Base-by-base conservation (phyloP, 2,888 invertebrate species). In the Oscheius onirici region DNA sequence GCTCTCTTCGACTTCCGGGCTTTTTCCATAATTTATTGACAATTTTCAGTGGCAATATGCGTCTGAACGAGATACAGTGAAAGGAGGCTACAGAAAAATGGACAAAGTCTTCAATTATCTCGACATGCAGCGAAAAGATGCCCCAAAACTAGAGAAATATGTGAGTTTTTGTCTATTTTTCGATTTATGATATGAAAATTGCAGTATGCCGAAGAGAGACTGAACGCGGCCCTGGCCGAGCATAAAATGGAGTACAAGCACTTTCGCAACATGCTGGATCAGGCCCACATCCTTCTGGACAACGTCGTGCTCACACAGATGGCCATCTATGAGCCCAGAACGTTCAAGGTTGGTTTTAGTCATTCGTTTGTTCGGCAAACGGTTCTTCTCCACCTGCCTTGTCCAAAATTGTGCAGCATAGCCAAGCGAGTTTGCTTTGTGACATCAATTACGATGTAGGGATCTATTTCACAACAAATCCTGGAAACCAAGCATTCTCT, bases 21-120 rank as follows among this genome's bases (percentile, higher is more conserved):
- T 73, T 17, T 3, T 6, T 17, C 17, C 26, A 20, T 20, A 20
- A 24, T 60, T 55, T 3, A 63, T 20, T 3, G 8, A 3, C 15
- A 40, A 54, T 43, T 81, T 83, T 74, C 69, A 86, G 86, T 86
- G 86, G 86, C 86, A 87, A 80, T 86, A 84, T 69, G 85, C 77
- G 44, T 79, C 82, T 15, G 77, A 82, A 26, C 51, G 84, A 43
- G 65, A 69, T 40, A 84, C 82, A 17, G 82, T 84, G 20, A 83
- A 79, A 69, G 78, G 76, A 49, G 84, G 80, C 10, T 74, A 73
- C 60, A 65, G 80, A n/a, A 82, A 82, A 69, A 76, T 79, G 65
- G 79, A 85, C 74, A 87, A 86, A 68, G 68, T 84, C 11, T 84
- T 85, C 68, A 69, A 78, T 51, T 86, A 86, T 69, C 73, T 84